phyloP scores from a whole-genome alignment of 1,140 invertebrate species.

The Pteromalus puparum region DNA sequence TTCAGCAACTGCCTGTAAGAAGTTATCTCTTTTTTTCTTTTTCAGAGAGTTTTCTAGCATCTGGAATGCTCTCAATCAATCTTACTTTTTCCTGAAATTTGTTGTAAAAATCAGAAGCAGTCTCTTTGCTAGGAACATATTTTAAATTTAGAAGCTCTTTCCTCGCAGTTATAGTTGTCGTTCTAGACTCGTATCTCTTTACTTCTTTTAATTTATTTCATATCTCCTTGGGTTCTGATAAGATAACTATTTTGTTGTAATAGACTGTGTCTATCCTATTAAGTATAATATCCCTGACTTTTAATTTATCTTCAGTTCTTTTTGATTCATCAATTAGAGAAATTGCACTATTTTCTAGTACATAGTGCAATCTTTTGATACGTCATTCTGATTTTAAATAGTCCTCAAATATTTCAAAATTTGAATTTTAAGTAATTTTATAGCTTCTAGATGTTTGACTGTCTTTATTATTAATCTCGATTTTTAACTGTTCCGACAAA shows the following conservation, averaged over 20 bases:
- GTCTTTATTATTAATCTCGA: too few relatives aligned
- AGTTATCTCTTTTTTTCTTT: background rate
- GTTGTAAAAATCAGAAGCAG: background rate
- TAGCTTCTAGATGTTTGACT: background rate
- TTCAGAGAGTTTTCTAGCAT: background rate
- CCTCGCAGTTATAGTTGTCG: background rate
- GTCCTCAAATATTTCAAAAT: slow-evolving; percentile 8
- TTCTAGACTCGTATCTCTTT: too few relatives aligned
- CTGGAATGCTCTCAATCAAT: background rate
- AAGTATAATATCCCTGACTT: background rate
- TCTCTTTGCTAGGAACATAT: background rate
- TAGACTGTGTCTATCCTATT: background rate
- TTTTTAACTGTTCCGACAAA: too few relatives aligned
- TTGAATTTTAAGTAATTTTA: background rate
- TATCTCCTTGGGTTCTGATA: too few relatives aligned
- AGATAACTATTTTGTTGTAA: background rate
- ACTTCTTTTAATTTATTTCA: too few relatives aligned
- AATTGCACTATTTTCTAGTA: background rate
- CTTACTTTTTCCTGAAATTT: background rate
- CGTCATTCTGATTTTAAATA: background rate
- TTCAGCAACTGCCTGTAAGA: background rate
- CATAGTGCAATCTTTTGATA: background rate
- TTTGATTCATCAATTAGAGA: background rate
- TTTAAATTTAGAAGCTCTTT: background rate
- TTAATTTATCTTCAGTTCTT: background rate